A percentile compares a stretch with the other conserved stretches of the same genome.
Conservation (phyloP, 2,797 vertebrate genomes). For the Podarcis lilfordi region DNA sequence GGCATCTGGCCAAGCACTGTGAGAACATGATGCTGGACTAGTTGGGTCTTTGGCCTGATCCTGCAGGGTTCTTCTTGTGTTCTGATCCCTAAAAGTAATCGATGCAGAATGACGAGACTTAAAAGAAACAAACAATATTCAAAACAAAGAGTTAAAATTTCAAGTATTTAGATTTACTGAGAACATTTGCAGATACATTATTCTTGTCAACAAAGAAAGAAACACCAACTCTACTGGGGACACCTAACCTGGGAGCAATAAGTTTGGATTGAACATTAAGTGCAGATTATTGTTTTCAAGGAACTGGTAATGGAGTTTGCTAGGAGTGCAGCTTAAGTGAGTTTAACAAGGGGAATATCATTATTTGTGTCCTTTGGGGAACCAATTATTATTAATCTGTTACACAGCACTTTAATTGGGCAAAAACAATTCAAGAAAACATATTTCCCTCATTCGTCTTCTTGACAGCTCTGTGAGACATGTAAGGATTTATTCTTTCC, state of each 20-base stretch:
- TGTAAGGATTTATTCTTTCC: not conserved
- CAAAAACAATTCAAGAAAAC: constrained; percentile 76
- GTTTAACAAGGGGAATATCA: constrained; percentile 66
- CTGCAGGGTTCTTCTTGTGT: no score
- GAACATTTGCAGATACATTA: constrained; percentile 76
- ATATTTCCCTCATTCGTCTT: constrained; percentile 24
- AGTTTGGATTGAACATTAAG: constrained; percentile 79
- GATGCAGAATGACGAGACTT: constrained; percentile 55
- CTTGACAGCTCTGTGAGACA: constrained; percentile 17
- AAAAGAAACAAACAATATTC: not conserved
- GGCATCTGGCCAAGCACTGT: not conserved
- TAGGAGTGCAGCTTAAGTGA: constrained; percentile 68
- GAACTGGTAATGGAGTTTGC: constrained; percentile 57
- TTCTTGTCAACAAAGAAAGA: constrained; percentile 78
- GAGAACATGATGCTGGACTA: not conserved
- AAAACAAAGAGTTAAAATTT: constrained; percentile 61
- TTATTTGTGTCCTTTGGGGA: constrained; percentile 75
- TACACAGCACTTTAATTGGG: constrained; percentile 68
- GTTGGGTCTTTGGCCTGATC: not conserved
- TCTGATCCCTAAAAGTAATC: constrained; percentile 25
- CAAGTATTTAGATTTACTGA: constrained; percentile 63
- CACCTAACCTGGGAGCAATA: constrained; percentile 73
- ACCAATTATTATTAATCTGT: constrained; percentile 68
- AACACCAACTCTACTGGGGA: constrained; percentile 61
- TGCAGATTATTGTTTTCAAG: constrained; percentile 78